A percentile compares a stretch with the other conserved stretches of the same genome.
phyloP scores from a whole-genome alignment of 2,113 vertebrate species.

The Crotalus tigris region DNA sequence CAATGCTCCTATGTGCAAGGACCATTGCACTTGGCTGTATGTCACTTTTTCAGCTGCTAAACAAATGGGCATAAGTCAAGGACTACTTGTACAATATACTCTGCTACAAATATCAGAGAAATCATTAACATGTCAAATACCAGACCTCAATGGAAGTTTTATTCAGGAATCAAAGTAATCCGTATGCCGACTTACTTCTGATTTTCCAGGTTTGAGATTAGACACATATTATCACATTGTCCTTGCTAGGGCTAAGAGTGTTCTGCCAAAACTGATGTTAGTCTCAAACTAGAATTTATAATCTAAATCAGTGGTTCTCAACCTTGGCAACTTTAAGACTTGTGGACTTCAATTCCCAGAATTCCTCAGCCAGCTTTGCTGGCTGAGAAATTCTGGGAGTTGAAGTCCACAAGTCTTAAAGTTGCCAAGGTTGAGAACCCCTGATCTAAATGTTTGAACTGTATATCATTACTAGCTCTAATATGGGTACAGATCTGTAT shows the following conservation, averaged over 20 bases:
- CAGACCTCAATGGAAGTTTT: not conserved
- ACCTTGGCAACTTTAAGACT: too few relatives aligned
- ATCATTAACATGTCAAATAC: not conserved
- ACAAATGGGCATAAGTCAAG: not conserved
- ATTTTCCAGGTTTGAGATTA: not conserved
- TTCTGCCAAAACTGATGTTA: not conserved
- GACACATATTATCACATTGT: not conserved
- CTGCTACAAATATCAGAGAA: not conserved
- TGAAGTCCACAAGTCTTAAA: too few relatives aligned
- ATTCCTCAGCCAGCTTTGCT: too few relatives aligned
- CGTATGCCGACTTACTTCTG: not conserved
- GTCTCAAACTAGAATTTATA: not conserved
- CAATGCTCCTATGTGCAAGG: not conserved
- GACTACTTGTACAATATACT: not conserved
- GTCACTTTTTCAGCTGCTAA: not conserved
- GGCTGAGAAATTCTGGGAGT: too few relatives aligned
- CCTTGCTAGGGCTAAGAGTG: not conserved
- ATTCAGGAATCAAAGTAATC: not conserved
- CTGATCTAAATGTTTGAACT: not conserved
- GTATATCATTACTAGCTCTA: not conserved
- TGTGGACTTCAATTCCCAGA: too few relatives aligned
- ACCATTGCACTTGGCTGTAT: not conserved
- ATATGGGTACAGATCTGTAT: not conserved
- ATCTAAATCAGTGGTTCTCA: not conserved
- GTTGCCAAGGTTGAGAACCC: too few relatives aligned